phyloP scores from a whole-genome alignment of 1,140 invertebrate species.

The Glossosoma conforme region DNA sequence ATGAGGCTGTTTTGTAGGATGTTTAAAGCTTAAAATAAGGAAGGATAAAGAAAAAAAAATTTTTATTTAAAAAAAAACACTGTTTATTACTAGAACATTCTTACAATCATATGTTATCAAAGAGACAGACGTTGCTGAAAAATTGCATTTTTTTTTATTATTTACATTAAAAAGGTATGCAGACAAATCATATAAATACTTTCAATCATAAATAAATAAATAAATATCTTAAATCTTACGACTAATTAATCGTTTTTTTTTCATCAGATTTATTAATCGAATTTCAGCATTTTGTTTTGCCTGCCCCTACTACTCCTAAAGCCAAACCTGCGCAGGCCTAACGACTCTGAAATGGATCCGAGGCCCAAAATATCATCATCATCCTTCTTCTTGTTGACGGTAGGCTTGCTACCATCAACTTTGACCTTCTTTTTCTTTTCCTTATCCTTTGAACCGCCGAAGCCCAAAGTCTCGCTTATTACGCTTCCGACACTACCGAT shows the following conservation, averaged over 20 bases:
- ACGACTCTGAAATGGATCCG: constrained; percentile 17
- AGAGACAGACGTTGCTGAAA: background rate
- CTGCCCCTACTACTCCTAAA: constrained; percentile 37
- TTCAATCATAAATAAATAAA: constrained; percentile 35
- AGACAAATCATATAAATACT: constrained; percentile 17
- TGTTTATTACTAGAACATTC: background rate
- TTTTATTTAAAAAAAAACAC: no score
- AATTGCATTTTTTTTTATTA: background rate
- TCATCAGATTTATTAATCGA: no score
- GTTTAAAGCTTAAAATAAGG: no score
- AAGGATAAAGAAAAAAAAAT: no score
- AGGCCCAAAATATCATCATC: constrained; percentile 20
- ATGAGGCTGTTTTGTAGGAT: no score
- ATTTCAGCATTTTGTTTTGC: constrained; percentile 51
- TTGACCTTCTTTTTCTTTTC: constrained; percentile 39
- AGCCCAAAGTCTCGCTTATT: constrained; percentile 34
- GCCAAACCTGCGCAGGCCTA: constrained; percentile 25
- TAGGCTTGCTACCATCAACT: constrained; percentile 2
- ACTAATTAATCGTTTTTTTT: no score
- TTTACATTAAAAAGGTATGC: constrained; percentile 6
- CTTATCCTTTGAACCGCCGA: constrained; percentile 36
- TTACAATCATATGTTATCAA: background rate
- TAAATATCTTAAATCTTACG: constrained; percentile 32
- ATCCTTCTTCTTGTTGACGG: constrained; percentile 24
- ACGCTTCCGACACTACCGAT: constrained; percentile 21